Base-by-base conservation (phyloP, 2,888 invertebrate species). In the Argyresthia albistria region DNA sequence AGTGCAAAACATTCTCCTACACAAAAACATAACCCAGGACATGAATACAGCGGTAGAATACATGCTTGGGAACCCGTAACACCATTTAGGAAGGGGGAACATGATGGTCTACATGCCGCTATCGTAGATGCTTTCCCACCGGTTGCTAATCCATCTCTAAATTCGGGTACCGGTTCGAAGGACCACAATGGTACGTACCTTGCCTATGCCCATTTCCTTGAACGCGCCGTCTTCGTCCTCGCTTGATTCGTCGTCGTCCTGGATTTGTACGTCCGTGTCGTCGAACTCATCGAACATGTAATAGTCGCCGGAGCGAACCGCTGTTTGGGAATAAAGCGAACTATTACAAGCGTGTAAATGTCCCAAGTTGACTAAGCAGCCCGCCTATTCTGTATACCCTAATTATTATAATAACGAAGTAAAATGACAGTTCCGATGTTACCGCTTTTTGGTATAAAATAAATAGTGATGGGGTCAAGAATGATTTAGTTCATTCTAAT, bases 261-360 rank as follows among this genome's bases (percentile, higher is more conserved):
- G 88, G 25, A 92, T 64, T 59, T 92, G 93, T 58, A 93, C 90
- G 45, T 94, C 93, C 55, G 94, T 94, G 61, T 95, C 94, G 65
- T 94, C 94, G 69, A 95, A 91, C 61, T 98, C 97, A 69, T 98
- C 98, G 87, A 99, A 99, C 97, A 99, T 97, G 87, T 98, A 99
- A 87, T 99, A 99, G 84, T 99, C 99, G 14, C 99, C 99, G 56
- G 98, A 98, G 51, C 98, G 93, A 55, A 99, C 94, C 51, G 99
- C 99, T 99, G 88, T 73, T 80, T 62, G 64, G 46, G 58, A 63
- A 25, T 46, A 14, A 15, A 14, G 4, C 46, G 1, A 25, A 25
- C 3, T 25, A 4, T 25, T 25, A 25, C 2, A 25, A 25, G 6
- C 25, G 25, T 25, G 25, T 25, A 25, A 25, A 4, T 25, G 25